Evolutionary conservation across 2,888 invertebrate species (phyloP), one percentile per base, ranked within the genome.

Genomic region (Drosophila picticornis): DNA sequence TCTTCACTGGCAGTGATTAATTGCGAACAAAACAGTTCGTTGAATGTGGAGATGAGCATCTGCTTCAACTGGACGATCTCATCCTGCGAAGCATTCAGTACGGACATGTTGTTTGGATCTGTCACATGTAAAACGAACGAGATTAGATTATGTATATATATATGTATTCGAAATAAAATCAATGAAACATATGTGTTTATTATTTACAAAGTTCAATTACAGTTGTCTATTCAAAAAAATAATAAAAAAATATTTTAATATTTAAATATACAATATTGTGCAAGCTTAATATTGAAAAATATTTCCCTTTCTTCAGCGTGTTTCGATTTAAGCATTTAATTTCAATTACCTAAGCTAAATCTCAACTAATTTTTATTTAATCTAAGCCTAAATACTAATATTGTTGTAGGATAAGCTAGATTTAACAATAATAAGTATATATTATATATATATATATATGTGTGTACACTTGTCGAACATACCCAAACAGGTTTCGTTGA

Each of bases 1-100:
- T 95, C 95, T 93, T 95, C 95, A 68, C 95, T 95, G 1, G 96
- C 96, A 62, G 96, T 95, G 57, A 96, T 92, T 16, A 97, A 93
- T 83, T 96, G 96, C 69, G 96, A 95, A 62, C 96, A 95, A 93
- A 97, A 97, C 75, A 96, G 95, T 90, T 97, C 97, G 88, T 96
- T 97, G 92, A 97, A 96, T 25, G 96, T 94, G 0, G 96, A 95
- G 36, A 96, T 94, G 16, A 97, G 94, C 38, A 95, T 96, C 91
- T 96, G 96, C 86, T 96, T 96, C 62, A 97, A 93, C 83, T 95
- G 95, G 36, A 95, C 94, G 61, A 96, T 94, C 72, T 96, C 96
- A 58, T 96, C 96, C 80, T 95, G 95, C 6, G 94, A 94, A 94
- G 88, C 94, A 94, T 95, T 95, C 95, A 77, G 51, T 19, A 94